Base-by-base conservation (phyloP, 2,797 vertebrate species). In the Rhabdomys pumilio region DNA sequence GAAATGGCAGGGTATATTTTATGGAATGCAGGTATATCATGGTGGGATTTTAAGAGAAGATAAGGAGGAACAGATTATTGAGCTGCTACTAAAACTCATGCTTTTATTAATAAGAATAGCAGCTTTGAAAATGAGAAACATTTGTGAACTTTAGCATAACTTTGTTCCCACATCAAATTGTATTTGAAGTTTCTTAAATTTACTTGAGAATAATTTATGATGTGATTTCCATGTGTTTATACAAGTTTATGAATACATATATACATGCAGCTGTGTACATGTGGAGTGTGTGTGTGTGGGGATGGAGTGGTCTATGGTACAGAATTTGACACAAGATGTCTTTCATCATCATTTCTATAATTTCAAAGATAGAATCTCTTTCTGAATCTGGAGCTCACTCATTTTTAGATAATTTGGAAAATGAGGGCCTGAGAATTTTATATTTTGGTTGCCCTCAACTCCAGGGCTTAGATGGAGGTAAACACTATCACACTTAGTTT, bases 121-220 rank as follows among this genome's bases (percentile, higher is more conserved):
- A 91, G 20, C 3, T 22, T 79, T 41, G 93, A 67, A 55, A 87
- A 19, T 20, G 47, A 19, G n/a, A 57, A 31, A 72, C 34, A 55
- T 63, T 55, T 63, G 6, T 80, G 17, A 61, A 65, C 72, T 67
- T 92, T 81, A 89, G 12, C 19, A 8, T 31, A 73, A 5, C 29
- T 86, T 76, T 44, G 88, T 80, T 75, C 8, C 29, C 41, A 41
- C 59, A 61, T 50, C 10, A 69, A 17, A 10, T 86, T 9, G 10
- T 15, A 89, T 44, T 91, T 75, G 10, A 89, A 84, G n/a, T 88
- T 91, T 63, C 82, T 61, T 81, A 2, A 77, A 9, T 77, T 77
- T 57, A 31, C 17, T 11, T 47, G 91, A 53, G 1, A 34, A 47
- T 63, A 41, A 47, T 44, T 47, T 44, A 1, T 41, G 31, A 44